A percentile compares a stretch with the other conserved stretches of the same genome.
These are phyloP conservation scores for Amiota minor DNA, from an alignment of 2,888 invertebrate species.

Conservation along the genomic window DNA sequence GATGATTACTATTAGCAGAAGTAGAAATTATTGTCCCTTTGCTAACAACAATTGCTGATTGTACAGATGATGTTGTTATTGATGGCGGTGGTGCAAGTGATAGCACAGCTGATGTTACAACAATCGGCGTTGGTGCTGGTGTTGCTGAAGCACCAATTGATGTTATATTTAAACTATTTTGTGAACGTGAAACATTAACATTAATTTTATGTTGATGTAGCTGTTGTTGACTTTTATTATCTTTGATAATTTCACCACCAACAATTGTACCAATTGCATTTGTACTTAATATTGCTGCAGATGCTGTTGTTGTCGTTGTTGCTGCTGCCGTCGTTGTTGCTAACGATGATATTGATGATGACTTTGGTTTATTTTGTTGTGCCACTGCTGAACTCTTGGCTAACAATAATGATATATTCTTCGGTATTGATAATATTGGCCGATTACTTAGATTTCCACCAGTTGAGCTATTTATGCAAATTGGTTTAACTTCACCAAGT, in stretches of 20 bases:
- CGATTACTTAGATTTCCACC: constrained; percentile 35
- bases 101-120: constrained; percentile 29
- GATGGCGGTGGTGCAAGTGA: constrained; percentile 43
- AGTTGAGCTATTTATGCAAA: constrained; percentile 40
- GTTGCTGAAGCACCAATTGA: constrained; percentile 69
- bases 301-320: constrained; percentile 17
- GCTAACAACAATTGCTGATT: too few species aligned
- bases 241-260: background rate
- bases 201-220: constrained; percentile 32
- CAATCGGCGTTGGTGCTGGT: constrained; percentile 43
- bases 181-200: constrained; percentile 22
- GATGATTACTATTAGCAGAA: too few species aligned
- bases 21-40: too few species aligned
- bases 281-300: background rate
- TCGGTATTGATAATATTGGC: constrained; percentile 59
- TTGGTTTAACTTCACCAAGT: constrained; percentile 39
- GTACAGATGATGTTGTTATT: background rate
- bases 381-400: constrained; percentile 53
- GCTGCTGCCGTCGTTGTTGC: constrained; percentile 37
- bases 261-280: background rate
- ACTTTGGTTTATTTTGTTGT: constrained; percentile 56
- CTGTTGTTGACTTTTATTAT: background rate
- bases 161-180: constrained; percentile 29
- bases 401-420: constrained; percentile 60
- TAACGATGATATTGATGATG: constrained; percentile 35